Conservation (phyloP, 2,888 invertebrate species). For the Chydorus sphaericus region DNA sequence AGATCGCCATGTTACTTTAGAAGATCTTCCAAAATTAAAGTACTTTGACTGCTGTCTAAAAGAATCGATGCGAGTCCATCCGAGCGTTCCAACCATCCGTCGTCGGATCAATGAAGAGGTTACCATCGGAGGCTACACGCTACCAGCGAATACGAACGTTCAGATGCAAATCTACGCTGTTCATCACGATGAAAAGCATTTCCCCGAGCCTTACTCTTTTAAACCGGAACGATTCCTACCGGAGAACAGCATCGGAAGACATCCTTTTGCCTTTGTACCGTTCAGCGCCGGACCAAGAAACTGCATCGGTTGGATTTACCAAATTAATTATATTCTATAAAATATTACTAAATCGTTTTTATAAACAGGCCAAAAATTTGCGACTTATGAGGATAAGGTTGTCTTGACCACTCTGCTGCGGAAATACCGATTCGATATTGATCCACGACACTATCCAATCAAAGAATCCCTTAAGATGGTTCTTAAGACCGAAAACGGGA, state of each 20-base stretch:
- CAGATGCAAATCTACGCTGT: conserved; percentile 34
- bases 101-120: conserved; percentile 55
- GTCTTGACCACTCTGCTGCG: conserved; percentile 6
- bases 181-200: conserved; percentile 35
- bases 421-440: background rate
- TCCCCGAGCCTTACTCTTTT: conserved; percentile 35
- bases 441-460: background rate
- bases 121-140: conserved; percentile 47
- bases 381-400: conserved; percentile 1
- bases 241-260: conserved; percentile 23
- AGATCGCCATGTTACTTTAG: conserved; percentile 58
- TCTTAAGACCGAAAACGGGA: background rate
- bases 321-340: background rate
- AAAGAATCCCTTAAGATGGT: background rate
- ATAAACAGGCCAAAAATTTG: conserved; percentile 12
- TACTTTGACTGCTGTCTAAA: conserved; percentile 64
- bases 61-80: conserved; percentile 64
- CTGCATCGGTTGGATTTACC: conserved; percentile 15
- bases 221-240: conserved; percentile 36
- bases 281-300: conserved; percentile 32
- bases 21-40: conserved; percentile 73
- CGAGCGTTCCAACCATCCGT: conserved; percentile 64
- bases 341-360: too few relatives aligned
- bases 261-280: conserved; percentile 31
- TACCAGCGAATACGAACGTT: conserved; percentile 55